Evolutionary conservation across 2,888 invertebrate species (phyloP), one percentile per base, ranked within the genome.

Genomic region (Melangyna quadrimaculata): DNA sequence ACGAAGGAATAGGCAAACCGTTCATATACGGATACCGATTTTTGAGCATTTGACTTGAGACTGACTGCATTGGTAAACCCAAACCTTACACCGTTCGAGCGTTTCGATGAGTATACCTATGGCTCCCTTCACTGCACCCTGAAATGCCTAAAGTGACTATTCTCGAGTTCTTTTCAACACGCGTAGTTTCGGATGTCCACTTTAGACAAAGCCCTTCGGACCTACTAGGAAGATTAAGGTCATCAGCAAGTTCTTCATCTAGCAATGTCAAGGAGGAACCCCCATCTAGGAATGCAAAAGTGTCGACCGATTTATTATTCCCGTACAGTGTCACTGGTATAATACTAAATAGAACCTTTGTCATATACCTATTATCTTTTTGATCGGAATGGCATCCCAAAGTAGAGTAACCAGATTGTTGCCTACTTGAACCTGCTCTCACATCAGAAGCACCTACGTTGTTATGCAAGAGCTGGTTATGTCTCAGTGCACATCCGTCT

Each of bases 11-110:
- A 32, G 55, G 32, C 17, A 55, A 17, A 9, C 32, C 29, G 1
- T 29, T 17, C 32, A 55, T 17, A 32, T 55, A 55, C 32, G 55
- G 55, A 55, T 55, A 4, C 53, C 78, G 24, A 70, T 78, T 32
- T 32, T 32, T 3, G 8, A 78, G 29, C 22, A 78, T 78, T 27
- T 32, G 32, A 32, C 32, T 55, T n/a, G 75, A 32, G 7, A 32
- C 32, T 5, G 32, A 32, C 7, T 32, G 32, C 32, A 32, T 8
- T 32, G 8, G 32, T 7, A 32, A 8, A 55, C 55, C 55, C 32
- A 55, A 32, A 19, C 19, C 32, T 3, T 19, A 2, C 3, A 55
- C 32, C 19, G 32, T 32, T 4, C 32, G 32, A 32, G 8, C 32
- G 32, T 32, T 32, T 1, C 32, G 32, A 32, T 6, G 32, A 32